Percentiles rank a stretch among this genome's conserved stretches.
phyloP scores from a whole-genome alignment of 2,113 vertebrate species.

The Malurus melanocephalus region DNA sequence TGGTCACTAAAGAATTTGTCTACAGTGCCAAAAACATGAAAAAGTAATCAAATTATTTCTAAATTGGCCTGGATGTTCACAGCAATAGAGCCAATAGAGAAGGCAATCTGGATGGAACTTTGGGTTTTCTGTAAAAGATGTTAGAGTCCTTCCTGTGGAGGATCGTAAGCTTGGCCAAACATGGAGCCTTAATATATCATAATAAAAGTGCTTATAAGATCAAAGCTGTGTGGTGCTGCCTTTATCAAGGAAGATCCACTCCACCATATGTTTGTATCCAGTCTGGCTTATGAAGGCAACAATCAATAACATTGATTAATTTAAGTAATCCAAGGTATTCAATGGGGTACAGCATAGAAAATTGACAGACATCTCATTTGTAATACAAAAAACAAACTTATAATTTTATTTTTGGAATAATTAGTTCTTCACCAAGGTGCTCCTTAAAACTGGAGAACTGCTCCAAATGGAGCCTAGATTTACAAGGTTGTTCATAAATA shows the following conservation, averaged over 20 bases:
- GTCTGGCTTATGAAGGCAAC: not conserved
- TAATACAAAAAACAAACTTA: not conserved
- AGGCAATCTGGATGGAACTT: not conserved
- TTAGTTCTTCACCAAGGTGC: not conserved
- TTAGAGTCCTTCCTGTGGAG: not conserved
- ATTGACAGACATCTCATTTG: not conserved
- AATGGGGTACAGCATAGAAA: not conserved
- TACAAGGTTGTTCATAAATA: not conserved
- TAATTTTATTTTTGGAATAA: not conserved
- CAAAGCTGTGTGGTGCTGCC: not conserved
- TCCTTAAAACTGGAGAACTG: not conserved
- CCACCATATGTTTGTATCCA: not conserved
- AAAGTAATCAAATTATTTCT: not conserved
- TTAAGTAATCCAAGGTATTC: not conserved
- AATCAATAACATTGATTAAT: not conserved
- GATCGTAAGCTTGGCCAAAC: not conserved
- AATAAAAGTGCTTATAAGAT: not conserved
- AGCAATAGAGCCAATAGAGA: not conserved
- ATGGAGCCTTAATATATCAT: not conserved
- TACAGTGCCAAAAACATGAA: not conserved
- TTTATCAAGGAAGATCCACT: not conserved
- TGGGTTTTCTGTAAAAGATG: not conserved
- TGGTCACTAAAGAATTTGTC: not conserved
- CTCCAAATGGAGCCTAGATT: not conserved
- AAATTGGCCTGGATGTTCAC: not conserved